Evolutionary conservation across 2,797 vertebrate genomes (phyloP).

Genomic region (Zonotrichia albicollis): DNA sequence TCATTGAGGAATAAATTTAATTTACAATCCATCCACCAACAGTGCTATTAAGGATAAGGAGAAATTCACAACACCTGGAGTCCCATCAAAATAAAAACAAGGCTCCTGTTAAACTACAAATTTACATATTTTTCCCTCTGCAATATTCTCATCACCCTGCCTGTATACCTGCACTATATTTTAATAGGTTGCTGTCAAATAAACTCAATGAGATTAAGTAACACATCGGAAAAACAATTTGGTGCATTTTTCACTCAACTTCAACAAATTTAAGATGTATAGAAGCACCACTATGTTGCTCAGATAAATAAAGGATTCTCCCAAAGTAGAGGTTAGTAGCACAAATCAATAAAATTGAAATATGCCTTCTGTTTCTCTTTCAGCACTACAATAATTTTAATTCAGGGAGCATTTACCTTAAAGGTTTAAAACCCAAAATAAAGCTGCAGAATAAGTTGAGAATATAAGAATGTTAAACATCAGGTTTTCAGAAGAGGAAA

Average conservation of each 20-base stretch:
- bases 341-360: constrained; percentile 48
- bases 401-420: background rate
- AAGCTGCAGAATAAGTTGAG: background rate
- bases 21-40: background rate
- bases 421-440: constrained; percentile 20
- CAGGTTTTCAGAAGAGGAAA: background rate
- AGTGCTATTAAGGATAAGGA: background rate
- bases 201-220: background rate
- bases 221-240: background rate
- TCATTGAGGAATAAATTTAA: background rate
- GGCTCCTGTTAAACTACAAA: background rate
- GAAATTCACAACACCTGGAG: background rate
- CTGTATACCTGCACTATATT: background rate
- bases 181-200: constrained; percentile 24
- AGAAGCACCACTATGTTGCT: constrained; percentile 28
- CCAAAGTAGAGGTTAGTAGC: constrained; percentile 11
- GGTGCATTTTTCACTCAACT: constrained; percentile 8
- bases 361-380: constrained; percentile 2
- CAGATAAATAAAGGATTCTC: constrained; percentile 39
- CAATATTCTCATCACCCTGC: background rate
- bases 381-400: constrained; percentile 1
- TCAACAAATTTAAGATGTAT: constrained; percentile 26
- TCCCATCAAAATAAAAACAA: background rate
- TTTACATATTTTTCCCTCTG: background rate
- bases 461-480: background rate